A percentile compares a stretch with the other conserved stretches of the same genome.
Conservation (phyloP, 2,797 vertebrate genomes). For the Diglossa cyanea region DNA sequence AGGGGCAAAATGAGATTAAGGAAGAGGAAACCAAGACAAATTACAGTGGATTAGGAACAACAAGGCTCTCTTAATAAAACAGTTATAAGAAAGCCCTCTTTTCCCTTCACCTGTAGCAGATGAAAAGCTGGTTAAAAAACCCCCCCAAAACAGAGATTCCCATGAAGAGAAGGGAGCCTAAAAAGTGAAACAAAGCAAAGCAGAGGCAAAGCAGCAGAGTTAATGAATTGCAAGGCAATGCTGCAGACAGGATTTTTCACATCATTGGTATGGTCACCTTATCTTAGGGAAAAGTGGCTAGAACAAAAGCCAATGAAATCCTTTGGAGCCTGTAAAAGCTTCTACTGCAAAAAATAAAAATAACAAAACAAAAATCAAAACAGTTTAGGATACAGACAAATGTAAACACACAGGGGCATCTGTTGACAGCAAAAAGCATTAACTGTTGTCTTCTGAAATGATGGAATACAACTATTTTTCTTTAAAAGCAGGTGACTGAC, state of each 20-base stretch:
- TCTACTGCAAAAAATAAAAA: neutral
- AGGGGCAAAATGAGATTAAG: neutral
- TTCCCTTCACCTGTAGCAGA: neutral
- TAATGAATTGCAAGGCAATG: neutral
- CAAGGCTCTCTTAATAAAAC: neutral
- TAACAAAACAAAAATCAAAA: neutral
- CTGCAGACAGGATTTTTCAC: neutral
- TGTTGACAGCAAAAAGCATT: neutral
- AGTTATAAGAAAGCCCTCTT: neutral
- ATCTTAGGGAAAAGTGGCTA: neutral
- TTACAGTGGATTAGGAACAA: neutral
- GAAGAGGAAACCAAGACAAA: neutral
- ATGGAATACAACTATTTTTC: neutral
- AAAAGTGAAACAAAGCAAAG: neutral
- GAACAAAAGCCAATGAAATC: neutral
- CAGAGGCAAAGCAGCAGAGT: neutral
- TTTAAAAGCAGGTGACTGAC: constrained; percentile 5
- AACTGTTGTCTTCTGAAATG: neutral
- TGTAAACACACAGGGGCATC: neutral
- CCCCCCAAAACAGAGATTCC: neutral
- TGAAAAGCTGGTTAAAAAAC: neutral
- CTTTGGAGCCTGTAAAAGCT: neutral
- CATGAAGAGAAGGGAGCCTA: neutral
- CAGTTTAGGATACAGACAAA: neutral
- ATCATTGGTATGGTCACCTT: neutral